Conservation (phyloP, 2,888 invertebrate genomes). For the Dolichopus griseipennis region DNA sequence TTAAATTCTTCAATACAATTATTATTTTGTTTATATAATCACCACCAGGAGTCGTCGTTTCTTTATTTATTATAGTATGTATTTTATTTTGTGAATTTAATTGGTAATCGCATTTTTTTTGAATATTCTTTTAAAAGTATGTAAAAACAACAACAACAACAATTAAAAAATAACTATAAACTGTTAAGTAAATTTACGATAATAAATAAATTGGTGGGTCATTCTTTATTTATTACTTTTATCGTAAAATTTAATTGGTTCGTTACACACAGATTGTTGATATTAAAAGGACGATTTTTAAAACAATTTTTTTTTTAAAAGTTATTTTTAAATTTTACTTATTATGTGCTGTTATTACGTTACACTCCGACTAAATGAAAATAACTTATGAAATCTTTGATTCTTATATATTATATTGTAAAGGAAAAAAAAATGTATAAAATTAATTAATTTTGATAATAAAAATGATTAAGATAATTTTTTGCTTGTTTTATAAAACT, state of each 20-base stretch:
- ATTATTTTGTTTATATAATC: neutral
- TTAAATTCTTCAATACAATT: too few species aligned
- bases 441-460: too few species aligned
- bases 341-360: too few species aligned
- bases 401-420: too few species aligned
- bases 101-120: neutral
- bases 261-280: neutral
- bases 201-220: neutral
- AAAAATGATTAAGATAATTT: too few species aligned
- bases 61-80: neutral
- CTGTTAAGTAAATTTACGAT: neutral
- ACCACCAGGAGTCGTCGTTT: conserved; percentile 6
- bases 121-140: neutral
- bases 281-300: too few species aligned
- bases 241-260: neutral
- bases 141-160: neutral
- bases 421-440: too few species aligned
- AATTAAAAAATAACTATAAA: neutral
- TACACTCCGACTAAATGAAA: too few species aligned
- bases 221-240: neutral
- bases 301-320: too few species aligned
- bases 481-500: too few species aligned
- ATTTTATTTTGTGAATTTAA: neutral
- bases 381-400: too few species aligned
- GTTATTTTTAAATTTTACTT: too few species aligned